Evolutionary conservation across 2,113 vertebrate species (phyloP).

Genomic region (Pao palembangensis): DNA sequence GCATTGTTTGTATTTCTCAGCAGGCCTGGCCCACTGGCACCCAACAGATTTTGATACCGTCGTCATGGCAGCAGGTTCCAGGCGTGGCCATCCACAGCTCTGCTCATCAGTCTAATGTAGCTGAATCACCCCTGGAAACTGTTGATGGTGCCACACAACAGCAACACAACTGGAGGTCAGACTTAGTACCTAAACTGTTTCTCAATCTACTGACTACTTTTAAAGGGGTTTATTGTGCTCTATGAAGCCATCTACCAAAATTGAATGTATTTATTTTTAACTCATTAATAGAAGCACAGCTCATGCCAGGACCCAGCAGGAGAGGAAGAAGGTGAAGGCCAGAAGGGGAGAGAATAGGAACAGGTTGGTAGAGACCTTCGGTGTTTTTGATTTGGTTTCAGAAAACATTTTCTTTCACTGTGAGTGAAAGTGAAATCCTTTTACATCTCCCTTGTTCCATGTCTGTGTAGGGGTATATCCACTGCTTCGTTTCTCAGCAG

Average conservation of each 20-base stretch:
- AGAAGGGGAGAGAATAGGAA: conserved; percentile 67
- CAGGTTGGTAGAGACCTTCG: conserved; percentile 49
- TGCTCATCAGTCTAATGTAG: conserved; percentile 83
- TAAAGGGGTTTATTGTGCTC: too few species aligned
- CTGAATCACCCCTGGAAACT: conserved; percentile 72
- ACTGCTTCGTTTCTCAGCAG: conserved; percentile 76
- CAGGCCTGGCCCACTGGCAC: conserved; percentile 96
- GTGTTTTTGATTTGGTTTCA: not conserved
- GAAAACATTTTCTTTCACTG: not conserved
- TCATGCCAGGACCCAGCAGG: conserved; percentile 73
- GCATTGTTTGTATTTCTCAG: conserved; percentile 61
- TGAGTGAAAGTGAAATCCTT: not conserved
- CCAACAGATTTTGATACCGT: conserved; percentile 96
- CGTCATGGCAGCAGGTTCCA: conserved; percentile 95
- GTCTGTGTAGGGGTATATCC: conserved; percentile 51
- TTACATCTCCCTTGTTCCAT: not conserved
- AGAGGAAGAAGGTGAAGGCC: conserved; percentile 77
- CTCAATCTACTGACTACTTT: not conserved
- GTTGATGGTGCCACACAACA: conserved; percentile 82
- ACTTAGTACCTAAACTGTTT: not conserved
- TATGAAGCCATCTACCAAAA: not conserved
- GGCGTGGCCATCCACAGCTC: conserved; percentile 90
- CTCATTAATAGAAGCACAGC: conserved; percentile 73
- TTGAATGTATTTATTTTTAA: conserved; percentile 69
- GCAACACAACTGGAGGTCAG: conserved; percentile 88